Conservation (phyloP, 2,113 vertebrate species). For the Camelus bactrianus region DNA sequence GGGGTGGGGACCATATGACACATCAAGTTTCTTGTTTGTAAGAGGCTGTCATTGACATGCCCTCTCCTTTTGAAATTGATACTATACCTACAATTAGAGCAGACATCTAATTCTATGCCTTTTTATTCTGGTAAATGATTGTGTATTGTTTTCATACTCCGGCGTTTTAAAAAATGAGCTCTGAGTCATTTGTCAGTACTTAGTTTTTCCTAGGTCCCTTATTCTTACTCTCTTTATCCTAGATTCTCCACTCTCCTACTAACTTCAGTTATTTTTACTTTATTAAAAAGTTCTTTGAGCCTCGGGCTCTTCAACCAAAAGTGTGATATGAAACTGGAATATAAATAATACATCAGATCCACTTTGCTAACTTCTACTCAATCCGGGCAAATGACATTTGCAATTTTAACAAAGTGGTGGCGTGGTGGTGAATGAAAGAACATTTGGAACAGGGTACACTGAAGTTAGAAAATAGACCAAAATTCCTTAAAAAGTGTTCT, state of each 20-base stretch:
- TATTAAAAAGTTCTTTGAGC: slow-evolving; percentile 62
- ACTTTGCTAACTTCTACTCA: slow-evolving; percentile 50
- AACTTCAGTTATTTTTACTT: slow-evolving; percentile 46
- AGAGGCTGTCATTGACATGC: background rate
- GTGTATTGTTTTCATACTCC: background rate
- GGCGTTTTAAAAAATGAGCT: background rate
- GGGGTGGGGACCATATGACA: background rate
- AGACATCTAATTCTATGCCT: background rate
- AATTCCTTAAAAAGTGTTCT: background rate
- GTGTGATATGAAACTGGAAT: background rate
- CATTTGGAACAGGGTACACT: background rate
- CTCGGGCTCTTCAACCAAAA: background rate
- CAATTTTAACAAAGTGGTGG: slow-evolving; percentile 55
- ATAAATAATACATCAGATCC: slow-evolving; percentile 63
- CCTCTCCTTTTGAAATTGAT: background rate
- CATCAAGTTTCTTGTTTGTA: background rate
- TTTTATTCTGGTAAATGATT: background rate
- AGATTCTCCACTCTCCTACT: background rate
- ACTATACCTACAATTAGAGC: background rate
- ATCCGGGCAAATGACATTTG: slow-evolving; percentile 66
- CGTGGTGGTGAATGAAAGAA: slow-evolving; percentile 27
- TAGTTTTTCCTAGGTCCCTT: background rate
- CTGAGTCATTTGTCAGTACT: background rate
- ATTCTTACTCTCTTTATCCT: background rate
- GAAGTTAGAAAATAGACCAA: slow-evolving; percentile 17